Evolutionary conservation across 2,113 vertebrate genomes (phyloP), one percentile per base, ranked within the genome.

Genomic region (Atractosteus spatula): DNA sequence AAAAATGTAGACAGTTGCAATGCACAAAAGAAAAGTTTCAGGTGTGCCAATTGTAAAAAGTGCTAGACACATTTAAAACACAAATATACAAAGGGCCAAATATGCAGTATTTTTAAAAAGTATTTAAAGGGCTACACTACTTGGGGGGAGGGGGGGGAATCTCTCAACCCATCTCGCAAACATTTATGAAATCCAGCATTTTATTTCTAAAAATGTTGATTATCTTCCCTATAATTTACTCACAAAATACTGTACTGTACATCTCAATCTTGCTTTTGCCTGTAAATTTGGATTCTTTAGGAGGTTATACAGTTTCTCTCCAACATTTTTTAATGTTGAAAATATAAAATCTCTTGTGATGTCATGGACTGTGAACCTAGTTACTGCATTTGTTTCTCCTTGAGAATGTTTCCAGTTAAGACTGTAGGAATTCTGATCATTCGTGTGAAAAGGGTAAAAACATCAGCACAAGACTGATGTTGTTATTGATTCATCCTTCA

Each of bases 361-460:
- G 44, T 74, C 79, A 81, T 86, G 83, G 84, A 79, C 80, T 78
- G 79, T 73, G 47, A 10, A 7, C 10, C 85, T 79, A 78, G 80
- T 71, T 51, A 43, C 69, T 77, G 81, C 81, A 78, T 70, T 83
- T 82, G 77, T 83, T 70, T 75, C 10, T 62, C 73, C 74, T 74
- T 76, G 66, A 29, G 67, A 47, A 41, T n/a, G 73, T 75, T 74
- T 29, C 29, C 64, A 71, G 75, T 82, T 81, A 74, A 29, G 66
- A 82, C 74, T 73, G 71, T 77, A 86, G 76, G 80, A 82, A 77
- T 74, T 41, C 29, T 57, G 70, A 57, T 43, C 43, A 75, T 76
- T n/a, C 76, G 75, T 80, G 55, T 43, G 67, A 70, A 75, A 61
- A 63, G 76, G 69, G 44, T 3, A 55, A 68, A 73, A 78, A 74